Evolutionary conservation across 2,797 vertebrate genomes (phyloP).

Genomic region (Enteromius argenteus): DNA sequence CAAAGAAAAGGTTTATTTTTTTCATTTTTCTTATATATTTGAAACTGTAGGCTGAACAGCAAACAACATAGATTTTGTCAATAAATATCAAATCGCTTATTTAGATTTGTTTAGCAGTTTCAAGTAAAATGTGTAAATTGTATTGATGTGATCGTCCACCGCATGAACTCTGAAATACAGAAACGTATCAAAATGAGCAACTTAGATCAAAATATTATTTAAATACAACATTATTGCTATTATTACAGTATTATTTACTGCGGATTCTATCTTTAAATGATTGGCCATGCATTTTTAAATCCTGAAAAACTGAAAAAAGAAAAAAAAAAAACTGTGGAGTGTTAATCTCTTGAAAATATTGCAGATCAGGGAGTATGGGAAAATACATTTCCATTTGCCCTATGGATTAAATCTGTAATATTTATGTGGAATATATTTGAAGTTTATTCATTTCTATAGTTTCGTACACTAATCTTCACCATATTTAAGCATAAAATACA

Average conservation of each 20-base stretch:
- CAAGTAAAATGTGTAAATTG: neutral
- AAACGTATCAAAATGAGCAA: neutral
- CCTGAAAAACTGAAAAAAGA: neutral
- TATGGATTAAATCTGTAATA: neutral
- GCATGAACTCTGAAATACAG: neutral
- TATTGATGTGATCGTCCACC: neutral
- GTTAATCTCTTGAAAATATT: neutral
- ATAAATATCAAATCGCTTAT: neutral
- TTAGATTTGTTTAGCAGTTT: neutral
- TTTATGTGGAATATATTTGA: neutral
- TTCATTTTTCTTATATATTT: neutral
- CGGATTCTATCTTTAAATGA: neutral
- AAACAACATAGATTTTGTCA: neutral
- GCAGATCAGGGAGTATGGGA: neutral
- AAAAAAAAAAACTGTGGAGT: neutral
- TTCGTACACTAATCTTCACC: neutral
- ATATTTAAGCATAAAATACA: neutral
- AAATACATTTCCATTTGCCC: neutral
- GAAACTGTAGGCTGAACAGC: neutral
- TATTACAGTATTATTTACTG: neutral
- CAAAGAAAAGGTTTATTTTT: neutral
- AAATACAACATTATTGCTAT: neutral
- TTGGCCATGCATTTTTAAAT: neutral
- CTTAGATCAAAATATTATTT: neutral
- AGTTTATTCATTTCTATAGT: neutral